Conservation (phyloP, 2,113 vertebrate genomes). For the Marmota flaviventris region DNA sequence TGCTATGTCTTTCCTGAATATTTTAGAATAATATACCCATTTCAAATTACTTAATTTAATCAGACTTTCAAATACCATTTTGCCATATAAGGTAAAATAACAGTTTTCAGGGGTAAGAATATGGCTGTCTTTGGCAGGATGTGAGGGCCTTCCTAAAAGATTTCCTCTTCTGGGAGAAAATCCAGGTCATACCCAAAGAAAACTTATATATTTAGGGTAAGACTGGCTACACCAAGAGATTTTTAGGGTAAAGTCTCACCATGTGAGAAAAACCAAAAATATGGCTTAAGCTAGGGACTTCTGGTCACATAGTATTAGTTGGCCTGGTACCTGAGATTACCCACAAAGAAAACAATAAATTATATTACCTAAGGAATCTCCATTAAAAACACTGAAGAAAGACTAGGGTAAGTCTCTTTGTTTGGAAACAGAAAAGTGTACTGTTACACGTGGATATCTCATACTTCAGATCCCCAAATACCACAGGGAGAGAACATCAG, state of each 20-base stretch:
- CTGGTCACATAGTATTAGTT: neutral
- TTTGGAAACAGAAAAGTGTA: neutral
- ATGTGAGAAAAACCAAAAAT: neutral
- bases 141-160: neutral
- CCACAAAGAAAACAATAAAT: neutral
- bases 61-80: neutral
- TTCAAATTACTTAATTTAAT: neutral
- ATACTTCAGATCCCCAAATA: neutral
- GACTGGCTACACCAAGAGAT: neutral
- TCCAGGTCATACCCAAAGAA: neutral
- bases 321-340: neutral
- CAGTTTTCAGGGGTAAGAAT: neutral
- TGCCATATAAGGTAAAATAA: neutral
- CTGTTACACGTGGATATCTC: neutral
- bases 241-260: neutral
- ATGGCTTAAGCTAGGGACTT: rapidly evolving
- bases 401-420: neutral
- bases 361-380: neutral
- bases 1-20: neutral
- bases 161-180: neutral
- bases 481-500: neutral
- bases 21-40: neutral
- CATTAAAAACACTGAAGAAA: neutral
- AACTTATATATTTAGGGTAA: neutral
- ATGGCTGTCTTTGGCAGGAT: neutral